Conservation (phyloP, 2,113 vertebrate species). For the Ptilonorhynchus violaceus region DNA sequence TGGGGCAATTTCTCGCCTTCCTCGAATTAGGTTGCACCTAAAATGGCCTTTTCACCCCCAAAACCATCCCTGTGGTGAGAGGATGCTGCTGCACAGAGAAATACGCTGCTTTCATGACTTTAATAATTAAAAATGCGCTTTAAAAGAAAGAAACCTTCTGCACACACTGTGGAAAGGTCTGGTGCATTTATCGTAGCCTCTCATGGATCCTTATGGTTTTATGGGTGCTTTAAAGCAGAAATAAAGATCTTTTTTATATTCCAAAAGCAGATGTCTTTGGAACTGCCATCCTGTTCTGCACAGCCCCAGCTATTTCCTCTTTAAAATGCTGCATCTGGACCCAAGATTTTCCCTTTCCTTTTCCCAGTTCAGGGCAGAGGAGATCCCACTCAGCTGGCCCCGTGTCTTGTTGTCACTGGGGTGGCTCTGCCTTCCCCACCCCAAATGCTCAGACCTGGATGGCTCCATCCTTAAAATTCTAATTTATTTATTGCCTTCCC, state of each 20-base stretch:
- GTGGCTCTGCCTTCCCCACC: background rate
- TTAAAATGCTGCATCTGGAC: constrained; percentile 33
- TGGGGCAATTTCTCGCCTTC: background rate
- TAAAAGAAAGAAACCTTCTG: background rate
- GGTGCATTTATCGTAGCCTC: constrained; percentile 26
- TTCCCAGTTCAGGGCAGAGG: background rate
- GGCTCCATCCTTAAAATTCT: background rate
- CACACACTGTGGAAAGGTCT: background rate
- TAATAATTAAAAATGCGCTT: constrained; percentile 67
- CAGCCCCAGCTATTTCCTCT: background rate
- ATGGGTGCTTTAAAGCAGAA: constrained; percentile 32
- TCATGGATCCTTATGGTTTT: constrained; percentile 35
- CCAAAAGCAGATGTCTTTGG: constrained; percentile 6
- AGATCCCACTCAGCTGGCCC: background rate
- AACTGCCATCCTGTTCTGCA: constrained; percentile 12
- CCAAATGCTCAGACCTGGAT: background rate
- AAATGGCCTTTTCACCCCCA: background rate
- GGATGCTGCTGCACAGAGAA: constrained; percentile 3
- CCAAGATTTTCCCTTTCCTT: background rate
- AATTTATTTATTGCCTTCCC: background rate
- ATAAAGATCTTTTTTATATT: constrained; percentile 44
- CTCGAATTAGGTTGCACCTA: background rate
- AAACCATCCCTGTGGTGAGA: background rate
- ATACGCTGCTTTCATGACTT: constrained; percentile 32
- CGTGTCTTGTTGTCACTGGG: background rate